Conservation (phyloP, 64 coral and sea anemone genomes). For the Pocillopora damicornis region DNA sequence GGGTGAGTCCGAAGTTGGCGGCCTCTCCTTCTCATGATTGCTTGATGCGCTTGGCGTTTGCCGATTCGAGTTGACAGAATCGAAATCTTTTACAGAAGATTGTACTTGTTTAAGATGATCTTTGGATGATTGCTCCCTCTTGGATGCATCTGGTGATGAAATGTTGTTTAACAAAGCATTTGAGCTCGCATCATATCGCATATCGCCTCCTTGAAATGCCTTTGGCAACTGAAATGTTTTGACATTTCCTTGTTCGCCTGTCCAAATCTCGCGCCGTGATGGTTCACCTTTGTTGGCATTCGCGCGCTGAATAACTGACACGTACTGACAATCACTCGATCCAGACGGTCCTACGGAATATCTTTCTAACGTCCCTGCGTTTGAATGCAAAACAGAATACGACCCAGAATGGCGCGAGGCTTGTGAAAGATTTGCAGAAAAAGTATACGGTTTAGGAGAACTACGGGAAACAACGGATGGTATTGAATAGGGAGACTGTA, state of each 20-base stretch:
- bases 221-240: not conserved
- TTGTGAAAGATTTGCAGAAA: constrained; percentile 21
- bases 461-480: not conserved
- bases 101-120: not conserved
- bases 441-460: constrained; percentile 50
- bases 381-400: not conserved
- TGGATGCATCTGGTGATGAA: not conserved
- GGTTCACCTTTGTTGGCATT: not conserved
- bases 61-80: not conserved
- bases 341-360: not conserved
- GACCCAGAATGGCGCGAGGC: not conserved
- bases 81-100: not conserved
- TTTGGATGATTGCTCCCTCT: not conserved
- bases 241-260: constrained; percentile 7
- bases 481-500: constrained; percentile 37
- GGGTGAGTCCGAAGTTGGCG: constrained; percentile 4
- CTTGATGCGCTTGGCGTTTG: not conserved
- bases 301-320: not conserved
- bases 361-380: not conserved
- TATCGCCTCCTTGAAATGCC: constrained; percentile 2
- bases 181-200: not conserved
- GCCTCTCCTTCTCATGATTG: not conserved
- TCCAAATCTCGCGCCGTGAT: not conserved
- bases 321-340: not conserved
- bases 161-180: not conserved